These are phyloP conservation scores for Exephanes ischioxanthus DNA, from an alignment of 2,888 invertebrate genomes.

Conservation along the genomic window DNA sequence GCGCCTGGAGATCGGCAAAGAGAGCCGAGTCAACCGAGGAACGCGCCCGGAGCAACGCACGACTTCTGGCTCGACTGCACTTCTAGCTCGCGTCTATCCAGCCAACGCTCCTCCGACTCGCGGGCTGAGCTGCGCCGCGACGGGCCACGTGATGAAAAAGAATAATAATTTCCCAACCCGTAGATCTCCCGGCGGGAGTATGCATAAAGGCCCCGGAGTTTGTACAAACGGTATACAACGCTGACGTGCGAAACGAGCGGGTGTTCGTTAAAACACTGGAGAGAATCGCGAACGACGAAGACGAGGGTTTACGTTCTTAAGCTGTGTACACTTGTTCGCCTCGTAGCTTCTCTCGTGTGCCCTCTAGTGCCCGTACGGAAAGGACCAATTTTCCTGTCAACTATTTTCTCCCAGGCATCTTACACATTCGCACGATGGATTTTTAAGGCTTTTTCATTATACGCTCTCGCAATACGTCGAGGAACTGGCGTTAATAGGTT, in stretches of 20 bases:
- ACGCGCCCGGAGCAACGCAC: slow-evolving; percentile 62
- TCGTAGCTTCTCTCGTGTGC: slow-evolving; percentile 1
- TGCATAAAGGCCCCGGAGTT: slow-evolving; percentile 37
- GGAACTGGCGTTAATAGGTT: not conserved
- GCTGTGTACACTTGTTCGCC: not conserved
- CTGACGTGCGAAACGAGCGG: slow-evolving; percentile 63
- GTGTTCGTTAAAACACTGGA: slow-evolving; percentile 48
- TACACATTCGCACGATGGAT: slow-evolving; percentile 25
- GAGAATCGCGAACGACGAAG: slow-evolving; percentile 45
- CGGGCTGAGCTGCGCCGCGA: not conserved
- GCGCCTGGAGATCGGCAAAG: slow-evolving; percentile 40
- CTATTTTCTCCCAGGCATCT: slow-evolving; percentile 47
- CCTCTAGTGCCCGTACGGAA: slow-evolving; percentile 18
- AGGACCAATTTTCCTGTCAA: slow-evolving; percentile 64
- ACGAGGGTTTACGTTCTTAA: slow-evolving; percentile 16
- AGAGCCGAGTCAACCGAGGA: slow-evolving; percentile 50
- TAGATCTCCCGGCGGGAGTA: not conserved
- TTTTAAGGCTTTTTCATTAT: not conserved
- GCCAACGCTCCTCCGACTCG: slow-evolving; percentile 36
- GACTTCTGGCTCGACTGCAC: slow-evolving; percentile 59
- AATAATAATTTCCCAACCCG: slow-evolving; percentile 63
- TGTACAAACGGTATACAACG: slow-evolving; percentile 35
- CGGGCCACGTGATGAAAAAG: slow-evolving; percentile 55
- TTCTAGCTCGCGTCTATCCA: slow-evolving; percentile 29
- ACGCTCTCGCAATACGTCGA: not conserved